Conservation (phyloP, 2,888 invertebrate species). For the Parnassius glacialis region DNA sequence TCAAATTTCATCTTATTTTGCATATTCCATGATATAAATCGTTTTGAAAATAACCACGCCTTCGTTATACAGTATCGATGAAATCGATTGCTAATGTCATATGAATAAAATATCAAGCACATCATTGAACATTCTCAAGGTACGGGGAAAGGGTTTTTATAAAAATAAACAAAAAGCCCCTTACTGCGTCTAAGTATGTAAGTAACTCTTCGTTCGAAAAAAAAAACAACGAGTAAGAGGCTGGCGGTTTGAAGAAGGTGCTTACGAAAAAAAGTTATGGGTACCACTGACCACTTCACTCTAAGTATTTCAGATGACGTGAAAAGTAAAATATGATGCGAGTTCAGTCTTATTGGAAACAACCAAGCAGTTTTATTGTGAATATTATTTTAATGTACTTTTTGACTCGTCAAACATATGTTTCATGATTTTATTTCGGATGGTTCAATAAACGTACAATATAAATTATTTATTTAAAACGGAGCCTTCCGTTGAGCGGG, state of each 20-base stretch:
- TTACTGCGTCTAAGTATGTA: constrained; percentile 21
- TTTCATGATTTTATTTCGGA: too few relatives aligned
- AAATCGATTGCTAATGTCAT: constrained; percentile 24
- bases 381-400: too few relatives aligned
- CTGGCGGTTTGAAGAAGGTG: constrained; percentile 22
- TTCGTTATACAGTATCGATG: constrained; percentile 7
- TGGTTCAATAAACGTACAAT: too few relatives aligned
- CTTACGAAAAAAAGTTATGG: constrained; percentile 24
- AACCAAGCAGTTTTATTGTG: too few relatives aligned
- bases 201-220: constrained; percentile 17
- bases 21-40: not conserved
- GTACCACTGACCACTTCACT: constrained; percentile 21
- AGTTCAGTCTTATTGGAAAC: too few relatives aligned
- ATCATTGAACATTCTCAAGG: constrained; percentile 16
- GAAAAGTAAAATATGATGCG: constrained; percentile 4
- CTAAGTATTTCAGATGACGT: constrained; percentile 10
- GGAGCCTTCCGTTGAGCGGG: too few relatives aligned
- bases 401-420: too few relatives aligned
- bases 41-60: not conserved
- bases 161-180: constrained; percentile 22
- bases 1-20: too few relatives aligned
- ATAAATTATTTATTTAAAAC: too few relatives aligned
- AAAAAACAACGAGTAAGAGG: constrained; percentile 15
- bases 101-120: constrained; percentile 26
- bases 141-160: constrained; percentile 18